Evolutionary conservation across 2,113 vertebrate genomes (phyloP).

Genomic region (Lophochroa leadbeateri): DNA sequence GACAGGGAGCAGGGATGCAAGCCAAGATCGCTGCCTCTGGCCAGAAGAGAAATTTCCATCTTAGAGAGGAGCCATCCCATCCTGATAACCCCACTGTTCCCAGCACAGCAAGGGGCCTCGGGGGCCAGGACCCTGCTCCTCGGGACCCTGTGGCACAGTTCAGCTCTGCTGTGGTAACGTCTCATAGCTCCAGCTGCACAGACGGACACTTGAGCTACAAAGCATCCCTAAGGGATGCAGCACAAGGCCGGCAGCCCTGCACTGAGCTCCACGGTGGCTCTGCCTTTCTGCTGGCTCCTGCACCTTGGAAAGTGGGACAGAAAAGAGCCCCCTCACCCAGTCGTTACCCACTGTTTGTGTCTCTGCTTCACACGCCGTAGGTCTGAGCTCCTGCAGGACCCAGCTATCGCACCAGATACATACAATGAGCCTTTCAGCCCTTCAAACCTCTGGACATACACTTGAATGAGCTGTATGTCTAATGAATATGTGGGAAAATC

Average conservation of each 20-base stretch:
- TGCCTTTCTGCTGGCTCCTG: neutral
- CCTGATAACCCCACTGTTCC: neutral
- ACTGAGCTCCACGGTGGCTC: fast-evolving
- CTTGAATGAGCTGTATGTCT: neutral
- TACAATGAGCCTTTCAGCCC: neutral
- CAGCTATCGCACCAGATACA: neutral
- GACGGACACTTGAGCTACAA: neutral
- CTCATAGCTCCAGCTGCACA: fast-evolving
- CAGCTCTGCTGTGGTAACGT: fast-evolving
- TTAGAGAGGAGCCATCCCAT: conserved; percentile 29
- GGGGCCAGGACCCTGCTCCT: neutral
- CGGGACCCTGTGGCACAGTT: fast-evolving
- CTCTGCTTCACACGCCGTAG: fast-evolving
- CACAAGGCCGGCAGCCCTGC: neutral
- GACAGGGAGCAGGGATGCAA: conserved; percentile 19
- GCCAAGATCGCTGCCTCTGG: conserved; percentile 66
- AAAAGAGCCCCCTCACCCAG: fast-evolving
- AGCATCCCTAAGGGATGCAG: neutral
- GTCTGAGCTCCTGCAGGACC: fast-evolving
- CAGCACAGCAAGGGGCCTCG: fast-evolving
- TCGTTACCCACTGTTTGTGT: neutral
- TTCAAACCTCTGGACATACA: neutral
- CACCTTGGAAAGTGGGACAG: neutral
- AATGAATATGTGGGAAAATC: conserved; percentile 22
- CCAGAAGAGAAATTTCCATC: conserved; percentile 75